These are phyloP conservation scores for Dynastes grantii DNA, from an alignment of 2,888 invertebrate genomes.

Conservation along the genomic window DNA sequence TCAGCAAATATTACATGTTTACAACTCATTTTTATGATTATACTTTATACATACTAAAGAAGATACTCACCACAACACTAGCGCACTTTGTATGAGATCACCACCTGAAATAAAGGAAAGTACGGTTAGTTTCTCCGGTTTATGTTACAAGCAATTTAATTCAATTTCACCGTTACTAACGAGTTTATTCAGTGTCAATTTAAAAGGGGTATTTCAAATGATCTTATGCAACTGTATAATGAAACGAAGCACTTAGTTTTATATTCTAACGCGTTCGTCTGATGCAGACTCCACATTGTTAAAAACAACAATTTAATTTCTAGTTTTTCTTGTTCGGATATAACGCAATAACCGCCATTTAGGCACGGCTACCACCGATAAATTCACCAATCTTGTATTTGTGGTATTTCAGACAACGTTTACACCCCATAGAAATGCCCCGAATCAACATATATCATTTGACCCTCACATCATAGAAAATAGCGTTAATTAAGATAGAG, in stretches of 20 bases:
- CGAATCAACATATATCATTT: conserved; percentile 34
- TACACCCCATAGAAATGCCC: conserved; percentile 38
- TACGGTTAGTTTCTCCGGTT: too few relatives aligned
- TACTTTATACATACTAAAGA: not conserved
- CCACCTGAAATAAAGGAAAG: too few relatives aligned
- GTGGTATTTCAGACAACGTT: conserved; percentile 35
- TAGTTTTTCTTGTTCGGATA: conserved; percentile 34
- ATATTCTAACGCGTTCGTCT: not conserved
- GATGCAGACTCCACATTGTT: not conserved
- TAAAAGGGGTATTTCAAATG: not conserved
- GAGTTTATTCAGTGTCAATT: not conserved
- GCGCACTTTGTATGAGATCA: too few relatives aligned
- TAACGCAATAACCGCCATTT: conserved; percentile 39
- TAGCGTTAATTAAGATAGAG: conserved; percentile 3
- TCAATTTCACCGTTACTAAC: not conserved
- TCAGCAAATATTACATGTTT: too few relatives aligned
- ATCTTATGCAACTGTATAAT: too few relatives aligned
- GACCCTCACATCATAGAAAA: conserved; percentile 17
- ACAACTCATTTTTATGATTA: too few relatives aligned
- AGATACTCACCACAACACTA: too few relatives aligned
- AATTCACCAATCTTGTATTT: conserved; percentile 7
- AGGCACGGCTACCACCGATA: not conserved
- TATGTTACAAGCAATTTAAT: not conserved
- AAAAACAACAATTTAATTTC: conserved; percentile 19
- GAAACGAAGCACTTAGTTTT: not conserved